These are phyloP conservation scores for Sebastolobus altivelis DNA, from an alignment of 2,797 vertebrate species.

Conservation along the genomic window DNA sequence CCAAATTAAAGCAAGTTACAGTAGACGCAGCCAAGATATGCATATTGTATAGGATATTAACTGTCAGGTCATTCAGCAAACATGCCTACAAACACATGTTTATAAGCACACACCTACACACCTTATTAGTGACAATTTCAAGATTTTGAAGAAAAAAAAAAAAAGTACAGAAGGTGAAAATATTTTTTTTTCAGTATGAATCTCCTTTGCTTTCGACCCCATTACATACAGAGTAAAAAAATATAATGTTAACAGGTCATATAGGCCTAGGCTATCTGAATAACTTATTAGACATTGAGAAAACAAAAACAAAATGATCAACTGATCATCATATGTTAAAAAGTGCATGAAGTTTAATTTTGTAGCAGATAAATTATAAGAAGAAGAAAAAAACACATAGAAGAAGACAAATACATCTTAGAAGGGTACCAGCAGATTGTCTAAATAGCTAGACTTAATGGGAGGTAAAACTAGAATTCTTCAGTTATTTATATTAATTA, in stretches of 20 bases:
- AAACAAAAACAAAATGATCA: background rate
- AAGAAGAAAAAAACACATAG: background rate
- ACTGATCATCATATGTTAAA: background rate
- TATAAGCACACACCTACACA: background rate
- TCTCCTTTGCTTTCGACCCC: background rate
- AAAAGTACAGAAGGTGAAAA: background rate
- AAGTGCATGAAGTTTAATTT: conserved; percentile 16
- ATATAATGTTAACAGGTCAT: background rate
- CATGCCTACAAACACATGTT: background rate
- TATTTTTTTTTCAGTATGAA: background rate
- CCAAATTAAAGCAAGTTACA: background rate
- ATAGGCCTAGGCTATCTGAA: background rate
- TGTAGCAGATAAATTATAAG: conserved; percentile 6
- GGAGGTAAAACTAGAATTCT: background rate
- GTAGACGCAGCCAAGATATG: background rate
- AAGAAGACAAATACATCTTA: background rate
- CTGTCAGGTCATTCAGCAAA: background rate
- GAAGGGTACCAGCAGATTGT: background rate
- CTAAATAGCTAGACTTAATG: background rate
- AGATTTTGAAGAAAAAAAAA: background rate
- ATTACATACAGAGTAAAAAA: background rate
- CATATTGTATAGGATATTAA: background rate
- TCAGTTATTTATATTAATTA: background rate
- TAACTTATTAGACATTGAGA: background rate
- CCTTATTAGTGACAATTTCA: background rate